A percentile compares a stretch with the other conserved stretches of the same genome.
phyloP scores from a whole-genome alignment of 2,113 vertebrate species.

The Dolichotis patagonum region DNA sequence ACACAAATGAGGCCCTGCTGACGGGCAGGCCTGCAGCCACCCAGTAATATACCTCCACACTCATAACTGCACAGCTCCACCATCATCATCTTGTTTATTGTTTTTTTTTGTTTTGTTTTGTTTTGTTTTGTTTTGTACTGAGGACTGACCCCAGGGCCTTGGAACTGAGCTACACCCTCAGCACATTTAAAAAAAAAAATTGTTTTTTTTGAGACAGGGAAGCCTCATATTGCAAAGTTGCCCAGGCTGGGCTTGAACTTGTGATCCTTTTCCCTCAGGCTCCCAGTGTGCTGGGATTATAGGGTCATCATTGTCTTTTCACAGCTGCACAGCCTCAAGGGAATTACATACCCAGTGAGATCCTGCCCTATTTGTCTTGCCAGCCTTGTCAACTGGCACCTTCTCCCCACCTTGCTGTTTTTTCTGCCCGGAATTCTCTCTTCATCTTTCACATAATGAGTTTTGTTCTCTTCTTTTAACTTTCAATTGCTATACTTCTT shows the following conservation, averaged over 20 bases:
- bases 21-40: not conserved
- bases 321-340: rapidly evolving
- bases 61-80: rapidly evolving
- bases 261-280: not conserved
- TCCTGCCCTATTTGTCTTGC: not conserved
- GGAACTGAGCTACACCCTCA: not conserved
- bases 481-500: not conserved
- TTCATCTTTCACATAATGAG: not conserved
- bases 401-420: not conserved
- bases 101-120: no score
- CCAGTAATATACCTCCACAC: not conserved
- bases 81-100: not conserved
- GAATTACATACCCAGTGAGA: not conserved
- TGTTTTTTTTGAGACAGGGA: no score
- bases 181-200: not conserved
- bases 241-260: not conserved
- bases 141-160: not conserved
- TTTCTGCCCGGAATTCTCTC: not conserved
- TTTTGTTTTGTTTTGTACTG: not conserved
- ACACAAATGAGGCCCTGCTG: not conserved
- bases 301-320: not conserved
- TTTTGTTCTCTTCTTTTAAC: not conserved
- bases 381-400: not conserved
- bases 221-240: not conserved
- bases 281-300: not conserved